A percentile compares a stretch with the other conserved stretches of the same genome.
Conservation (phyloP, 2,888 invertebrate species). For the Drosophila affinis region DNA sequence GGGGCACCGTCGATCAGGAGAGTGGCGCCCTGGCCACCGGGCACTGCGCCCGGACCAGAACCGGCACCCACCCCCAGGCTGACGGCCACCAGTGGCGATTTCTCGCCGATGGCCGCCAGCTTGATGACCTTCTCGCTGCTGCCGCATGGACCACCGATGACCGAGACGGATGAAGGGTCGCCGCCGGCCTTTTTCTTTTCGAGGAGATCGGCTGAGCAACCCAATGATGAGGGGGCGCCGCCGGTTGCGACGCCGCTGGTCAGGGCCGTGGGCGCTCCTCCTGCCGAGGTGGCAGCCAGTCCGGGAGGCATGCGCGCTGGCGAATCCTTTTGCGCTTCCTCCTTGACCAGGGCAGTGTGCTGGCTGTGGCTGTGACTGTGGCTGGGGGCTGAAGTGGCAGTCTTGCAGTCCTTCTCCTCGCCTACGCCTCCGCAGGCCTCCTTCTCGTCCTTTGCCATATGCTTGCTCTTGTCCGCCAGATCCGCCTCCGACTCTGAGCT, state of each 20-base stretch:
- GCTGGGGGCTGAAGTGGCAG: conserved; percentile 67
- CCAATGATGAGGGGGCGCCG: conserved; percentile 82
- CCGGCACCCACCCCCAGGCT: conserved; percentile 24
- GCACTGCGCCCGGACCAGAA: neutral
- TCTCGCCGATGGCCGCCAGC: conserved; percentile 69
- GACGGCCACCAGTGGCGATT: conserved; percentile 47
- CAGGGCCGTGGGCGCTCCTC: conserved; percentile 37
- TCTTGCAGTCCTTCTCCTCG: conserved; percentile 68
- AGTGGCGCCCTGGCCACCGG: conserved; percentile 6
- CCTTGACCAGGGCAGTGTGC: conserved; percentile 70
- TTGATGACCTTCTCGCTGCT: conserved; percentile 61
- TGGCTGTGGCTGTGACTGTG: conserved; percentile 39
- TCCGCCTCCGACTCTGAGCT: conserved; percentile 81
- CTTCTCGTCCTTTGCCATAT: conserved; percentile 76
- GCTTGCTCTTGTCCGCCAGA: conserved; percentile 88
- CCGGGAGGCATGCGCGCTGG: conserved; percentile 62
- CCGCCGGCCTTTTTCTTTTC: conserved; percentile 29
- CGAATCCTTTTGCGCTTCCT: conserved; percentile 48
- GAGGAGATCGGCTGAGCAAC: conserved; percentile 11
- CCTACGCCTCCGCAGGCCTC: conserved; percentile 57
- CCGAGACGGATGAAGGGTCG: conserved; percentile 7
- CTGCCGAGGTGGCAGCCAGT: conserved; percentile 39
- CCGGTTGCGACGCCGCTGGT: conserved; percentile 26
- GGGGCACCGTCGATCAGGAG: conserved; percentile 91
- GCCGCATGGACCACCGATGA: conserved; percentile 4